Base-by-base conservation (phyloP, 2,888 invertebrate species). In the Eretmocerus hayati region DNA sequence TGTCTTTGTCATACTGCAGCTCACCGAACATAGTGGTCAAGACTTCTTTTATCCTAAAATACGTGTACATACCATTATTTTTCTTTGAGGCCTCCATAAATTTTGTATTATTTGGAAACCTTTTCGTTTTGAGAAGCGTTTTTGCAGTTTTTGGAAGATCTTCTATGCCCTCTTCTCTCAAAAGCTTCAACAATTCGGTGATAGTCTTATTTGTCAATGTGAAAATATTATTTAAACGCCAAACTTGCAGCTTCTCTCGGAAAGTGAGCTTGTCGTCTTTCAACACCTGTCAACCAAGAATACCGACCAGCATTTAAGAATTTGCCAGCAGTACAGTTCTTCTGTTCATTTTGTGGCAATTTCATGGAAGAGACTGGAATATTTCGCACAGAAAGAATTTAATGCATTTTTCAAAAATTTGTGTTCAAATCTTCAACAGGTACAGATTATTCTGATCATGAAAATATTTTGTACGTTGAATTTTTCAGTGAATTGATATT, bases 11-110 rank as follows among this genome's bases (percentile, higher is more conserved):
- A 37, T 48, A 52, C 11, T 46, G 32, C 15, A 38, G 33, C 1
- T 42, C 5, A 15, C 23, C 42, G n/a, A 49, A 36, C 13, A 47
- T 42, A 15, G 37, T 38, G 36, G 15, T 6, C 3, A 55, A 30
- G 36, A 42, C 48, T 39, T 46, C n/a, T 16, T 50, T 9, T n/a
- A 52, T 50, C 4, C 53, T 48, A 22, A 52, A 44, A 42, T 56
- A 54, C 5, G 32, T 38, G 40, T 44, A 54, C 18, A 38, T 20
- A 18, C 52, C 56, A 33, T 32, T 18, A 8, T 19, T 46, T 9
- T 33, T 26, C 16, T 38, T 47, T 5, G n/a, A 18, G 5, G 46
- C 45, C 21, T n/a, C 16, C 38, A 54, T 52, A 16, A 33, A 18
- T 47, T 30, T 41, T 18, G 44, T 45, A 26, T 26, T 26, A 6